phyloP scores from a whole-genome alignment of 2,113 vertebrate species.

The Mastomys natalensis region DNA sequence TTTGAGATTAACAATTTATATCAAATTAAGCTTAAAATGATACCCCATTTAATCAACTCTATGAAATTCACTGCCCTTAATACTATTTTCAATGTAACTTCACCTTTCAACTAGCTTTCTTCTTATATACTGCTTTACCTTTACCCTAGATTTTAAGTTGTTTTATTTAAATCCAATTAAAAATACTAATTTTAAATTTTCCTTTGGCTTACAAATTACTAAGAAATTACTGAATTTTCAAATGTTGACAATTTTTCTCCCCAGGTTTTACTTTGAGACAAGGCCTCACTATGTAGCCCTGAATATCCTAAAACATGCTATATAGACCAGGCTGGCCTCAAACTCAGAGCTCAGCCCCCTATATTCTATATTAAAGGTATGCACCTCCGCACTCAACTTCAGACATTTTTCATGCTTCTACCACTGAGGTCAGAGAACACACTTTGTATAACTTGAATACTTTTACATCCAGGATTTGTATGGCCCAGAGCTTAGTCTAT shows the following conservation, averaged over 20 bases:
- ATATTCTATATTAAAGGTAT: background rate
- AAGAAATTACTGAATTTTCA: constrained; percentile 32
- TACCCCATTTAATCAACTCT: background rate
- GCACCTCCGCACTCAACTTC: background rate
- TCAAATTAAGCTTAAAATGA: constrained; percentile 38
- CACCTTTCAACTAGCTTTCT: background rate
- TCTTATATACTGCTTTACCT: background rate
- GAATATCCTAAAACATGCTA: background rate
- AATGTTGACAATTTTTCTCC: background rate
- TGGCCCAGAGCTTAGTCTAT: background rate
- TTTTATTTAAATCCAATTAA: constrained; percentile 38
- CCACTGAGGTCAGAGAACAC: background rate
- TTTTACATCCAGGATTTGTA: constrained; percentile 36
- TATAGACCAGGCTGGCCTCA: background rate
- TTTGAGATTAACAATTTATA: constrained; percentile 13
- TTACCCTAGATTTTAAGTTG: background rate
- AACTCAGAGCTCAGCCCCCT: background rate
- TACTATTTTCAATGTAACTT: background rate
- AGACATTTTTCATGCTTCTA: background rate
- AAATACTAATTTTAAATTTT: constrained; percentile 37
- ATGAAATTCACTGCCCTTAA: constrained; percentile 44
- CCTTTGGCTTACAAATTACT: background rate
- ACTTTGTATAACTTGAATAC: constrained; percentile 8
- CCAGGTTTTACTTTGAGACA: background rate
- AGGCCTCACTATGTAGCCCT: background rate